phyloP scores from a whole-genome alignment of 2,888 invertebrate species.

The Oegoconia quadripuncta region DNA sequence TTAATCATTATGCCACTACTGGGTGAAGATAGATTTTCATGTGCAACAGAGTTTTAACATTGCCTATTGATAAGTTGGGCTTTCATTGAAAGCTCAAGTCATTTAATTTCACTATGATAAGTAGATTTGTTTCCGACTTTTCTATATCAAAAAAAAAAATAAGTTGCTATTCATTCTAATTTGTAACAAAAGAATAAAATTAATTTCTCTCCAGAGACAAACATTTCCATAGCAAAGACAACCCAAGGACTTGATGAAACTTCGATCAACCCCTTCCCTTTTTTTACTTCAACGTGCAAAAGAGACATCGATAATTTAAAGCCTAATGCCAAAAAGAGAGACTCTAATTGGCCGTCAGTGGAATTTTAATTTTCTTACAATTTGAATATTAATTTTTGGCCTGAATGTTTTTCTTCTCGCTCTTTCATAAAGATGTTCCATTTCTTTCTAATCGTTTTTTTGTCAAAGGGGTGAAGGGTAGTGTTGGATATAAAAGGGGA shows the following conservation, averaged over 20 bases:
- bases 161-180: no score
- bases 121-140: no score
- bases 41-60: no score
- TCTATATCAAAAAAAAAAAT: no score
- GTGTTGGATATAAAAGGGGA: neutral
- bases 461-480: constrained; percentile 37
- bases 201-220: no score
- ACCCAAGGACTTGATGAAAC: constrained; percentile 38
- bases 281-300: constrained; percentile 41
- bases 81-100: no score
- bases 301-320: constrained; percentile 25
- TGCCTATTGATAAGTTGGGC: no score
- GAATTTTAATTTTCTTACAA: constrained; percentile 79
- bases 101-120: no score
- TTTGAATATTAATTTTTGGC: constrained; percentile 79
- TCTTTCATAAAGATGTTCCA: constrained; percentile 33
- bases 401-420: constrained; percentile 47
- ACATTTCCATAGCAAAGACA: constrained; percentile 13
- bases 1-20: no score
- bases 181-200: no score
- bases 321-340: constrained; percentile 35
- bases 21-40: no score
- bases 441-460: constrained; percentile 55
- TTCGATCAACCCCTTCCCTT: constrained; percentile 60
- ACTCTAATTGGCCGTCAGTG: constrained; percentile 62